These are phyloP conservation scores for Pachyrhynchus sulphureomaculatus DNA, from an alignment of 1,140 invertebrate genomes.

Conservation along the genomic window DNA sequence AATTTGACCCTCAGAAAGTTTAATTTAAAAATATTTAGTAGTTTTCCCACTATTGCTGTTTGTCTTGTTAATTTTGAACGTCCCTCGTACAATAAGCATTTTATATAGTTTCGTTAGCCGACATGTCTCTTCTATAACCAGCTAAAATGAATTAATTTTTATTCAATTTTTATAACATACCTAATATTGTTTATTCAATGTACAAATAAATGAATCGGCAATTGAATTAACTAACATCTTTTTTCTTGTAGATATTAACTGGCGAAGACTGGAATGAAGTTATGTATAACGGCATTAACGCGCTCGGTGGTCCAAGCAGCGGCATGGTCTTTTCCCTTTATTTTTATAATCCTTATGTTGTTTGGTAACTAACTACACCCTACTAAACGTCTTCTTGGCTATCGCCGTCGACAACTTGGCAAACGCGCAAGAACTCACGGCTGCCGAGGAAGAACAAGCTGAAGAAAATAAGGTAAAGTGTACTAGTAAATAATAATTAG, in stretches of 20 bases:
- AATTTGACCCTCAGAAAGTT: too few relatives aligned
- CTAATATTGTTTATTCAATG: too few relatives aligned
- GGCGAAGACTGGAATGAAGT: slow-evolving; percentile 99
- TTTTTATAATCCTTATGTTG: slow-evolving; percentile 98
- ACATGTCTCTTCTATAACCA: too few relatives aligned
- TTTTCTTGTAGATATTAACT: slow-evolving; percentile 83
- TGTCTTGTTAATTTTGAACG: too few relatives aligned
- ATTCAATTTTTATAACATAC: too few relatives aligned
- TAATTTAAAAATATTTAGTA: too few relatives aligned
- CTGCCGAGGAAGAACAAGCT: slow-evolving; percentile 97
- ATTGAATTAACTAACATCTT: too few relatives aligned
- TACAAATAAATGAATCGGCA: too few relatives aligned
- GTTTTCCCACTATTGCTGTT: too few relatives aligned
- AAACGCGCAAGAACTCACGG: slow-evolving; percentile 99
- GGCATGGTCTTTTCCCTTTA: slow-evolving; percentile 96
- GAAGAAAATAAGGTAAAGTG: slow-evolving; percentile 70
- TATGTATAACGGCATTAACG: slow-evolving; percentile 98
- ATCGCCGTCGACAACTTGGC: slow-evolving; percentile 99
- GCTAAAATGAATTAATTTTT: too few relatives aligned
- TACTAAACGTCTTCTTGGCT: slow-evolving; percentile 99
- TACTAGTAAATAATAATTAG: background rate
- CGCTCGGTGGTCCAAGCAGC: slow-evolving; percentile 86
- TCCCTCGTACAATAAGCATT: too few relatives aligned
- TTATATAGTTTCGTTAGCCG: too few relatives aligned
- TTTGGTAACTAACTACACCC: slow-evolving; percentile 99